Evolutionary conservation across 2,797 vertebrate genomes (phyloP).

Genomic region (Bradypodion pumilum): DNA sequence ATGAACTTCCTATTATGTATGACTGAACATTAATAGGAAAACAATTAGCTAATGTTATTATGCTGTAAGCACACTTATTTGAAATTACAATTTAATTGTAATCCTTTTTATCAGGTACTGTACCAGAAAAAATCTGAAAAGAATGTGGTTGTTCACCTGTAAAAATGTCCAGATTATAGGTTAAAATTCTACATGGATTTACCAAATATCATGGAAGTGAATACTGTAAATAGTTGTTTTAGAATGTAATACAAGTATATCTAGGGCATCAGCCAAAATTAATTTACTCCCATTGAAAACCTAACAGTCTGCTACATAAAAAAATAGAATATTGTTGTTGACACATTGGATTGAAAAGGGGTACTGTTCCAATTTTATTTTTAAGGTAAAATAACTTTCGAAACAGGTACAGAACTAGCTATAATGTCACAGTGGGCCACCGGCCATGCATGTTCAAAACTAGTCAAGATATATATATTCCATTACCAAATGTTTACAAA

Average conservation of each 20-base stretch:
- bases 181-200: not conserved
- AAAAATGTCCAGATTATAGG: not conserved
- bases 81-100: not conserved
- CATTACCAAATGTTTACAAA: slow-evolving; percentile 22
- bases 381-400: slow-evolving; percentile 46
- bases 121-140: not conserved
- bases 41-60: not conserved
- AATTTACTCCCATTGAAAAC: slow-evolving; percentile 25
- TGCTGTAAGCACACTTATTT: not conserved
- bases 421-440: slow-evolving; percentile 30
- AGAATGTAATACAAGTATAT: slow-evolving; percentile 9
- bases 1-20: not conserved
- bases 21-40: not conserved
- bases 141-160: not conserved
- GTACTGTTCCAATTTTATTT: slow-evolving; percentile 18
- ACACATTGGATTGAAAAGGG: not conserved
- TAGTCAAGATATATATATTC: slow-evolving; percentile 46
- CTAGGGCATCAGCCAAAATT: not conserved
- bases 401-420: slow-evolving; percentile 38
- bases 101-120: not conserved
- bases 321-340: not conserved
- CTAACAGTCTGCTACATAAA: slow-evolving; percentile 16
- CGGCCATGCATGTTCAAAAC: slow-evolving; percentile 49
- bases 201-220: not conserved
- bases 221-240: not conserved